Conservation (phyloP, 2,113 vertebrate genomes). For the Daboia siamensis region DNA sequence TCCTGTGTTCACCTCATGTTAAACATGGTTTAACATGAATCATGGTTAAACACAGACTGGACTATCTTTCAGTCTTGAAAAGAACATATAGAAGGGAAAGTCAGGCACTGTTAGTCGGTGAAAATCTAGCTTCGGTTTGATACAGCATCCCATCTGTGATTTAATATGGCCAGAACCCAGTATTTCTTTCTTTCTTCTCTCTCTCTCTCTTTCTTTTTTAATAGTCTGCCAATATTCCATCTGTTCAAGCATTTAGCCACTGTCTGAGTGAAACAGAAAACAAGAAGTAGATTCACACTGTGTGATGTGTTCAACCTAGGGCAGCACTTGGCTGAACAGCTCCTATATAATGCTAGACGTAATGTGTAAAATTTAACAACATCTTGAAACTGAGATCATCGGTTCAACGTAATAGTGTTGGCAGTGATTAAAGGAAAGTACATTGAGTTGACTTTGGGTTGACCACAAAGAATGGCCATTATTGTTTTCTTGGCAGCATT, state of each 20-base stretch:
- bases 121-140: neutral
- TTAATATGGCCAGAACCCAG: neutral
- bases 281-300: neutral
- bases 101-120: neutral
- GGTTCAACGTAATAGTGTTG: neutral
- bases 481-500: neutral
- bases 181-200: neutral
- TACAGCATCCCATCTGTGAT: neutral
- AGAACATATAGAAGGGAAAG: neutral
- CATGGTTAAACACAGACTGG: neutral
- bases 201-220: neutral
- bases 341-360: neutral
- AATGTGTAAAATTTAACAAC: neutral
- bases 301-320: neutral
- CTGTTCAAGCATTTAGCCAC: neutral
- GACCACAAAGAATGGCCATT: neutral
- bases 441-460: neutral
- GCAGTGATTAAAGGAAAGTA: neutral
- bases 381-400: neutral
- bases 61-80: neutral
- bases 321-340: neutral
- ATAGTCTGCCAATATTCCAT: neutral
- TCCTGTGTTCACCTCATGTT: neutral
- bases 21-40: too few relatives aligned
- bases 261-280: neutral